Evolutionary conservation across 2,888 invertebrate genomes (phyloP).

Genomic region (Mesorhabditis belari): DNA sequence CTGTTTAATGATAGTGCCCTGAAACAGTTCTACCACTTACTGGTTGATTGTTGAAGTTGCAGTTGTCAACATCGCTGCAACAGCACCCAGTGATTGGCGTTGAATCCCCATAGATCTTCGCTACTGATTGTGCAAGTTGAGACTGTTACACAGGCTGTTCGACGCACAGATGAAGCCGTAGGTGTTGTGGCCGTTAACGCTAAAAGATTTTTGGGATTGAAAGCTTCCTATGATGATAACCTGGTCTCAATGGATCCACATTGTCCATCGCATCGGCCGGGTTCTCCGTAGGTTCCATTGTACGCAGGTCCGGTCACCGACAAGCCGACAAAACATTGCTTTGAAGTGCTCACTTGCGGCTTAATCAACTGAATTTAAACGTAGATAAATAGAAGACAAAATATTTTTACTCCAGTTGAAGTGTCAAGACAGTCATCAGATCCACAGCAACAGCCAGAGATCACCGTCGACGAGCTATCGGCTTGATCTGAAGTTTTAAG

Average conservation of each 20-base stretch:
- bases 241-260: constrained; percentile 22
- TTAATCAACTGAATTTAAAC: neutral
- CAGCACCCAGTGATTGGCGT: constrained; percentile 11
- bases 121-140: neutral
- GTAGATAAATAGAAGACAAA: no score
- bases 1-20: no score
- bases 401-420: neutral
- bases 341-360: neutral
- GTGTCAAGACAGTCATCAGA: constrained; percentile 19
- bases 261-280: constrained; percentile 21
- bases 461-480: constrained; percentile 13
- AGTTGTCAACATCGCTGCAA: constrained; percentile 16
- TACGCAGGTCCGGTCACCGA: neutral
- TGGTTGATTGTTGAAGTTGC: constrained; percentile 13
- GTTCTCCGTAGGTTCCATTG: constrained; percentile 6
- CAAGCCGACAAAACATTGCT: constrained; percentile 21
- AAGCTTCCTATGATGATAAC: neutral
- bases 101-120: neutral
- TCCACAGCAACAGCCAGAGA: constrained; percentile 18
- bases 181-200: neutral
- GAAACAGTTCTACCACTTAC: neutral
- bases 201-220: neutral
- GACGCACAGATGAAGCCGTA: neutral
- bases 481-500: neutral
- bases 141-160: neutral